Evolutionary conservation across 1,140 invertebrate species (phyloP), one percentile per base, ranked within the genome.

Genomic region (Danaus melanippus): DNA sequence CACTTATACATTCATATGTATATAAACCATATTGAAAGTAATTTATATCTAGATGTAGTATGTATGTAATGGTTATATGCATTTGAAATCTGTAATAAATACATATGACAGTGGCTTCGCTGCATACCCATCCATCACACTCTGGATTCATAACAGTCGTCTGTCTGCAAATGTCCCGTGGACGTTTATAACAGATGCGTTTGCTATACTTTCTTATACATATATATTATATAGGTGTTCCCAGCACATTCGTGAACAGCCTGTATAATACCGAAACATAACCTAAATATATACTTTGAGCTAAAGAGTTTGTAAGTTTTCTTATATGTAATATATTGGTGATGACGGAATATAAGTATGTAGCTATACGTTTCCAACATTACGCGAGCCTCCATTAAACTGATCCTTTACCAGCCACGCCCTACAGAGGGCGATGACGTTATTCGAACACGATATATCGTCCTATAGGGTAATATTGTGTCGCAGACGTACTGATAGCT

Each of bases 401-500:
- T 74, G 68, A 66, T 74, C 70, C 60, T 73, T 79, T 62, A 70
- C 56, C 47, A 67, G 67, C 72, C 74, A 71, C 71, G 72, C 77
- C 75, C 71, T 62, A 60, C 50, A 53, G 60, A 64, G 71, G 71
- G 71, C 76, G 78, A 85, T 82, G 77, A 73, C 74, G 71, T 70
- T 71, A 85, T 80, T 78, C 61, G 65, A 71, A 76, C 71, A 71
- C 76, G 67, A 82, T 85, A 79, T 76, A 79, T 79, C 71, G 71
- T 66, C 67, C 60, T 71, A 69, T 69, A 71, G 67, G 73, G 75
- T 79, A 77, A 82, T 85, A 85, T 84, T 79, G 75, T 83, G 71
- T 76, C 73, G 71, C 70, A 67, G 62, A 63, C 69, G 62, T 66
- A 76, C 73, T 79, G 82, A 84, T 85, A 80, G 71, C 78, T 79